These are phyloP conservation scores for Drosophila ohnishii DNA, from an alignment of 1,140 invertebrate species.

Conservation along the genomic window DNA sequence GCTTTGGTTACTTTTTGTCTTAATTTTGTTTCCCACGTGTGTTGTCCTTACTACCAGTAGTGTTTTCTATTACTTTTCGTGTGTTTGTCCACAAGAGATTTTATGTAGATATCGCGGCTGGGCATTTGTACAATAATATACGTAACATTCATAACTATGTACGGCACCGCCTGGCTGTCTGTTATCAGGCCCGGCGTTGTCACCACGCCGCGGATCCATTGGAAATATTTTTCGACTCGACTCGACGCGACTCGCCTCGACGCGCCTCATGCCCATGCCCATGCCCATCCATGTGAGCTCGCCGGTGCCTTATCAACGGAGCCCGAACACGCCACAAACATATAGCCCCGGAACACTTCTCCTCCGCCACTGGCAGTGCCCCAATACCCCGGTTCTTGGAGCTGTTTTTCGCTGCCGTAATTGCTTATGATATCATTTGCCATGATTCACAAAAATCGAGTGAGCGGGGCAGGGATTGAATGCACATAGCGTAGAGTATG, in stretches of 20 bases:
- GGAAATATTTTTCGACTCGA: constrained; percentile 14
- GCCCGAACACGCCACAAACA: constrained; percentile 18
- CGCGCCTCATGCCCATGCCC: constrained; percentile 4
- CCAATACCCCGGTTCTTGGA: constrained; percentile 12
- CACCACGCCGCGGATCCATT: constrained; percentile 10
- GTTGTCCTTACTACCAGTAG: not conserved
- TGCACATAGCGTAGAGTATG: constrained; percentile 8
- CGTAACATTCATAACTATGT: constrained; percentile 8
- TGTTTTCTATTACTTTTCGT: constrained; percentile 10
- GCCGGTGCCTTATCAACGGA: constrained; percentile 17
- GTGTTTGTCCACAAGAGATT: constrained; percentile 30
- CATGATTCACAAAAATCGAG: constrained; percentile 53
- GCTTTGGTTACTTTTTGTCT: not conserved
- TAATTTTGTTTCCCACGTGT: constrained; percentile 12
- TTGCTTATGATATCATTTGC: constrained; percentile 70
- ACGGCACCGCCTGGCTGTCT: constrained; percentile 1
- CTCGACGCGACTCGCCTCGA: not conserved
- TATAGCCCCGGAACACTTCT: constrained; percentile 4
- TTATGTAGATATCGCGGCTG: constrained; percentile 15
- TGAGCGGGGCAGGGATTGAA: constrained; percentile 15
- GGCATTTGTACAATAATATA: not conserved
- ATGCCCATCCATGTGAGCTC: constrained; percentile 2
- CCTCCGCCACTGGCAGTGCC: not conserved
- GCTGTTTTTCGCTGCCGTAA: constrained; percentile 44
- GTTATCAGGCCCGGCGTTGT: constrained; percentile 31